These are phyloP conservation scores for Fregata magnificens DNA, from an alignment of 2,113 vertebrate genomes.

Conservation along the genomic window DNA sequence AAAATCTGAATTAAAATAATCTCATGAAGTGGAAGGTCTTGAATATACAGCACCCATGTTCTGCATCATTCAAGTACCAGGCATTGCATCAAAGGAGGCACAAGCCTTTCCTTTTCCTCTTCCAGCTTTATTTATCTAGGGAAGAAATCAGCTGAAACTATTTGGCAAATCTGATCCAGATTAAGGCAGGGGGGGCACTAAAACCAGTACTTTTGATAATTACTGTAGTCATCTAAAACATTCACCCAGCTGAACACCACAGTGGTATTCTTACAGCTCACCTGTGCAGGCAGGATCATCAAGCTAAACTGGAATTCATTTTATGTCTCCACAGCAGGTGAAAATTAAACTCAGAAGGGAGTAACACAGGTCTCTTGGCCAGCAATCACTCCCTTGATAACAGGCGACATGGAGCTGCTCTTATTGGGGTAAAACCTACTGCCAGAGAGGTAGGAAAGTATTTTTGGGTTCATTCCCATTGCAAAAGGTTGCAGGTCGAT, in stretches of 20 bases:
- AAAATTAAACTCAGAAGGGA: conserved; percentile 14
- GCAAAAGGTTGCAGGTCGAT: not conserved
- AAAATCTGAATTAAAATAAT: not conserved
- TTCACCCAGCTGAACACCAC: not conserved
- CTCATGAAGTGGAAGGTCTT: not conserved
- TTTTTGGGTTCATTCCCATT: not conserved
- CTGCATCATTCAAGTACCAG: not conserved
- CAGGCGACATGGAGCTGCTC: not conserved
- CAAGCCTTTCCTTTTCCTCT: not conserved
- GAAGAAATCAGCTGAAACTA: not conserved
- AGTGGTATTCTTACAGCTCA: not conserved
- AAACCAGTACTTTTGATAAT: conserved; percentile 3
- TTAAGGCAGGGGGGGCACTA: not conserved
- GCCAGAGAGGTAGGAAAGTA: not conserved
- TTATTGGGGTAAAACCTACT: not conserved
- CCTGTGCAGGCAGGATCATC: not conserved
- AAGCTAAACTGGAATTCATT: conserved; percentile 1
- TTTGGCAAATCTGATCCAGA: not conserved
- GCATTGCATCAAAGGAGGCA: not conserved
- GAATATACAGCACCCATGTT: not conserved
- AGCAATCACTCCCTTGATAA: not conserved
- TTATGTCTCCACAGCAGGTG: not conserved
- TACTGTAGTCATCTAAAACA: not conserved
- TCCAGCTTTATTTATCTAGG: not conserved
- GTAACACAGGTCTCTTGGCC: not conserved